A percentile compares a stretch with the other conserved stretches of the same genome.
Conservation (phyloP, 2,888 invertebrate genomes). For the Thymelicus lineola region DNA sequence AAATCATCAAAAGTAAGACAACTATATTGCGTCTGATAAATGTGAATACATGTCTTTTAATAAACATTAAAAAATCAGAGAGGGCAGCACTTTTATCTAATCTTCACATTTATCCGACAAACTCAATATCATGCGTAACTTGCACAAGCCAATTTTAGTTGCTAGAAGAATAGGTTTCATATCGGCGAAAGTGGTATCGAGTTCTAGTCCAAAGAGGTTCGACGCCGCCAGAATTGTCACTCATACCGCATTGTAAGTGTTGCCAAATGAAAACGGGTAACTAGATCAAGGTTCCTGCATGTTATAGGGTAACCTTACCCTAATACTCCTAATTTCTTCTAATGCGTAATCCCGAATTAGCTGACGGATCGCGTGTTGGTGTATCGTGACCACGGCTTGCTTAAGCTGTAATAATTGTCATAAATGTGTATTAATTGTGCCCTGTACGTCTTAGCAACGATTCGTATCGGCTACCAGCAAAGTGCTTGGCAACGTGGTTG, state of each 20-base stretch:
- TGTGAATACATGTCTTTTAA: too few relatives aligned
- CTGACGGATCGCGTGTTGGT: conserved; percentile 72
- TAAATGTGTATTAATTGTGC: conserved; percentile 68
- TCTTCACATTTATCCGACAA: too few relatives aligned
- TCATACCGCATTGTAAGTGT: conserved; percentile 21
- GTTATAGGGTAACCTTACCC: conserved; percentile 53
- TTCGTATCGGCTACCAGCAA: conserved; percentile 66
- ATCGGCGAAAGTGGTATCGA: not conserved
- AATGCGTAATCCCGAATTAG: conserved; percentile 70
- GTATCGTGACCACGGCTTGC: conserved; percentile 56
- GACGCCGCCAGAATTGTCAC: conserved; percentile 17
- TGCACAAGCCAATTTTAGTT: too few relatives aligned
- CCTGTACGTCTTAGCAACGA: conserved; percentile 49
- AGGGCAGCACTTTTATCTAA: too few relatives aligned
- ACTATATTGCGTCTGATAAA: too few relatives aligned
- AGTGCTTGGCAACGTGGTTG: conserved; percentile 65
- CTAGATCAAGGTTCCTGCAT: conserved; percentile 67
- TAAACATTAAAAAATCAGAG: too few relatives aligned
- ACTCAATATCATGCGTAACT: too few relatives aligned
- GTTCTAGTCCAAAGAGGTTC: not conserved
- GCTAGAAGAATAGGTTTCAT: not conserved
- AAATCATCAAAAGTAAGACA: too few relatives aligned
- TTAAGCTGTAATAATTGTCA: conserved; percentile 68
- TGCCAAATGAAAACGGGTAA: conserved; percentile 49
- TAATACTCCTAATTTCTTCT: conserved; percentile 66